Evolutionary conservation across 2,888 invertebrate genomes (phyloP), one percentile per base, ranked within the genome.

Genomic region (Atethmia centrago): DNA sequence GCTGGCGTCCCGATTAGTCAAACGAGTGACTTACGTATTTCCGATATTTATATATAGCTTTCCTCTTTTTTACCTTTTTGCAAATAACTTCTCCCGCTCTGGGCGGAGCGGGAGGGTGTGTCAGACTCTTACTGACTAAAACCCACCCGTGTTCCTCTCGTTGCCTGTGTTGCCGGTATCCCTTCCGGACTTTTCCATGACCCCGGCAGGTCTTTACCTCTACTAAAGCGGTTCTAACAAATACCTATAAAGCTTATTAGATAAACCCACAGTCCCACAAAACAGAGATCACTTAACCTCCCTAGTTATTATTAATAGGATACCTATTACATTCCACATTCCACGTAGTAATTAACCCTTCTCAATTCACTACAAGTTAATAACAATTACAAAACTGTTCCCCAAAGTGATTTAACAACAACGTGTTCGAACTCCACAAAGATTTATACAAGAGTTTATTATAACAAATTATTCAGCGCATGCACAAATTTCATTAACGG

Each of bases 401-500:
- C 79, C 76, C 45, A 66, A 82, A 84, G 64, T 77, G 71, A 74
- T 84, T 59, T 67, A 79, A 61, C 73, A 77, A 74, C 75, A 83
- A 79, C 86, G 86, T 82, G 85, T 70, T 79, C 70, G 55, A 80
- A 85, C 79, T 83, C 56, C 58, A 79, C 76, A 81, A 86, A 85
- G 83, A 85, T 85, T 83, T 83, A 72, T 77, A 77, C 77, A 69
- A 65, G 71, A 78, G 47, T 82, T 77, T 71, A 76, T 56, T 77
- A 74, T 36, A 70, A 72, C 79, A 74, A 82, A 83, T 86, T 85
- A 86, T 86, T 86, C 85, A 86, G 68, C 75, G 75, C 85, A 83
- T 85, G 85, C 83, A 83, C 86, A 85, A 86, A 85, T 86, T 86
- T 86, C 75, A 86, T 86, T 82, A 86, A 77, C 74, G 71, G 63